Conservation (phyloP, 30 jellyfish, hydroid and myxozoan species). For the Hydra vulgaris region DNA sequence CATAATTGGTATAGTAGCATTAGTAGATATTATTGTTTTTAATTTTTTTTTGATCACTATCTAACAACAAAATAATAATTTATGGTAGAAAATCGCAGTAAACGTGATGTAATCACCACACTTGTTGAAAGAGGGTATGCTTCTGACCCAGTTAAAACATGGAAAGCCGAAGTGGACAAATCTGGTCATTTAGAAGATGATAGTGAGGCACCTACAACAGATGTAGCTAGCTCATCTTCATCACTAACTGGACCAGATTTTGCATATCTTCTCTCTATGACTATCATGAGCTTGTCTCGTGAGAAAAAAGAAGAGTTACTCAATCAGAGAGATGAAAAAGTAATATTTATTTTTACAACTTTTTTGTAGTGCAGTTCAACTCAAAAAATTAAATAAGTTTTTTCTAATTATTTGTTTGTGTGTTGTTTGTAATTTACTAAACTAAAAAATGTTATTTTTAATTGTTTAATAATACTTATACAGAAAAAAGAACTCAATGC, state of each 20-base stretch:
- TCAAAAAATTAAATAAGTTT: no score
- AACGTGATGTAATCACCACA: slow-evolving; percentile 59
- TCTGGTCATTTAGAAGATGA: slow-evolving; percentile 26
- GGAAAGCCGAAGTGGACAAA: slow-evolving; percentile 39
- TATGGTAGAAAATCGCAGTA: slow-evolving; percentile 58
- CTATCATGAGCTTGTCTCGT: slow-evolving; percentile 62
- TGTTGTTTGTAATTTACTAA: no score
- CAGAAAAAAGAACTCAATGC: slow-evolving; percentile 65
- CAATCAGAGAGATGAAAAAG: slow-evolving; percentile 67
- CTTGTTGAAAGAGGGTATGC: slow-evolving; percentile 54
- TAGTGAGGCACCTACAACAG: slow-evolving; percentile 55
- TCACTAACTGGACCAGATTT: slow-evolving; percentile 78
- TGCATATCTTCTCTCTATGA: slow-evolving; percentile 55
- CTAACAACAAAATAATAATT: not conserved
- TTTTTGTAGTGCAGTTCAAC: no score
- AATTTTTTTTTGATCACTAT: not conserved
- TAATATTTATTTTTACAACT: not conserved
- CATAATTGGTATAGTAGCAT: slow-evolving; percentile 41
- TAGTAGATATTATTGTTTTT: not conserved
- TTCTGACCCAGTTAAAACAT: slow-evolving; percentile 94
- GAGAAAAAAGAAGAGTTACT: slow-evolving; percentile 79
- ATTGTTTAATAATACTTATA: no score
- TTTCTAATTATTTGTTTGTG: no score
- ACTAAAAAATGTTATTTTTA: no score
- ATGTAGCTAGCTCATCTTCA: slow-evolving; percentile 26